A percentile compares a stretch with the other conserved stretches of the same genome.
Conservation (phyloP, 1,140 invertebrate species). For the Aphidius ervi region DNA sequence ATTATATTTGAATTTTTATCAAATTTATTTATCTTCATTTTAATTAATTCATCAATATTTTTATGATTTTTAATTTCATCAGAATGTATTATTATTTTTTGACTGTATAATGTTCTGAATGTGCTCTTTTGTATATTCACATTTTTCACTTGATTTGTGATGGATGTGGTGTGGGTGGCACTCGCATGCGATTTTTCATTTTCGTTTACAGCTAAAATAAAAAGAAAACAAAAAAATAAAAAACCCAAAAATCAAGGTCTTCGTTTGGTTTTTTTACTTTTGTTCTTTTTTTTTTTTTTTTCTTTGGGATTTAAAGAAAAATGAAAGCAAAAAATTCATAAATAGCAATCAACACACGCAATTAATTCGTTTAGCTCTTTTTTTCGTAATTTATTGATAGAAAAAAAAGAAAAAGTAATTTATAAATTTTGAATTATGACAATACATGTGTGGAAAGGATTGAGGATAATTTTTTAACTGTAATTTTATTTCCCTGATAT, state of each 20-base stretch:
- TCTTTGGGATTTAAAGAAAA: not conserved
- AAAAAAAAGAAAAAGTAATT: no score
- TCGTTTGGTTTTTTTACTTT: conserved; percentile 1
- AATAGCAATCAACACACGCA: not conserved
- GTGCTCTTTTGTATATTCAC: conserved; percentile 49
- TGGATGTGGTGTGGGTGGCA: conserved; percentile 43
- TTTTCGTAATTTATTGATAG: not conserved
- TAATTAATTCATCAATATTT: conserved; percentile 47
- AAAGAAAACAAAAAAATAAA: conserved; percentile 47
- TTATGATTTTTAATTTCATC: conserved; percentile 43
- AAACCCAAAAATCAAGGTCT: conserved; percentile 39
- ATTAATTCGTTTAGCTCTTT: not conserved
- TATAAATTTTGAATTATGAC: no score
- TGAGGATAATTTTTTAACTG: no score
- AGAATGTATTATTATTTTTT: conserved; percentile 51
- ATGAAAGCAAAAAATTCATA: not conserved
- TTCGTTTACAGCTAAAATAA: conserved; percentile 54
- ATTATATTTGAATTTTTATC: conserved; percentile 48
- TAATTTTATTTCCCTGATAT: no score
- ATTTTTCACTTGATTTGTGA: conserved; percentile 45
- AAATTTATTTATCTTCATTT: conserved; percentile 44
- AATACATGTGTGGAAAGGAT: no score
- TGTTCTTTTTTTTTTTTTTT: no score
- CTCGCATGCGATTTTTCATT: conserved; percentile 50
- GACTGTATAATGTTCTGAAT: conserved; percentile 48